Base-by-base conservation (phyloP, 1,140 invertebrate species). In the Polyergus mexicanus region DNA sequence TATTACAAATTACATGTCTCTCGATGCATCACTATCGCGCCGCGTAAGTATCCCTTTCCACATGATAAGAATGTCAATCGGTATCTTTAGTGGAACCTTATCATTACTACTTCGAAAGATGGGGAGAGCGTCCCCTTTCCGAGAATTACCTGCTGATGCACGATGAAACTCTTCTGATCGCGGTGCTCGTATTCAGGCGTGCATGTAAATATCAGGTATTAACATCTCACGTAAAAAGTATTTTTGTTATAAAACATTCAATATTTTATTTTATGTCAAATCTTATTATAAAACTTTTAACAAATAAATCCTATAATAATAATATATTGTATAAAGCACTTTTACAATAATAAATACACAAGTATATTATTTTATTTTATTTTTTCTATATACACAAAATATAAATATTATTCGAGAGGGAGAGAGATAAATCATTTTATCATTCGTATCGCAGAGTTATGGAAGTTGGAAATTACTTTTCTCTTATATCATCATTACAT, bases 1-100 rank as follows among this genome's bases (percentile, higher is more conserved):
- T 54, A 78, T 81, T 41, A 47, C 11, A 54, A 68, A 88, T 78
- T 75, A 58, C 72, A 58, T 44, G 25, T 56, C 56, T 38, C 47
- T 54, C 4, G 6, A 51, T 8, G 38, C 54, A 72, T 32, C 28
- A 38, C 44, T 68, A 78, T 38, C 72, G 22, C 3, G 0, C n/a
- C 75, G 51, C 47, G 54, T 41, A 80, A 78, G 62, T 63, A 71
- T 81, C 66, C 54, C 75, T 81, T 76, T 62, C 63, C 56, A 81
- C 63, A 56, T 32, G 88, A 90, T 90, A 87, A 90, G 80, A 56
- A 72, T 85, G 81, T 90, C 88, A 56, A n/a, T 63, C 56, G 54
- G 62, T 88, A 80, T 88, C 88, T 56, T 71, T 77, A 68, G 38
- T 83, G 56, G 44, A 75, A 87, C 51, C 58, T 90, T 90, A 89